Percentiles rank a stretch among this genome's conserved stretches.
These are phyloP conservation scores for Colletes collaris DNA, from an alignment of 2,888 invertebrate species.

Conservation along the genomic window DNA sequence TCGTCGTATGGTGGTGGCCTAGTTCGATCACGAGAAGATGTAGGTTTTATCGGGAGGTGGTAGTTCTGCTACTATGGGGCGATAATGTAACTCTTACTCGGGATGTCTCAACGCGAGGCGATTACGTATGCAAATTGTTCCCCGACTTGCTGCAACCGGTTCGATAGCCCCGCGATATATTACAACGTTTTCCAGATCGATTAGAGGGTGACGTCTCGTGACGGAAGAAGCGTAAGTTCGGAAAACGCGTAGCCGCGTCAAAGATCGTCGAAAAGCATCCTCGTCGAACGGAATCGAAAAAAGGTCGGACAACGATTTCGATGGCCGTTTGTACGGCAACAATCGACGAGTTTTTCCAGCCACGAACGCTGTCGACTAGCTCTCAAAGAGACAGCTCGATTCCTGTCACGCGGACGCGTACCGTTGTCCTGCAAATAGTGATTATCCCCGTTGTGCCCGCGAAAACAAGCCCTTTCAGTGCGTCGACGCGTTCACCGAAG, in stretches of 20 bases:
- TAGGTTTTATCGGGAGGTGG: too few species aligned
- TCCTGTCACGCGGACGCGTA: slow-evolving; percentile 1
- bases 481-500: background rate
- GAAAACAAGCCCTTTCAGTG: slow-evolving; percentile 14
- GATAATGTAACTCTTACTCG: too few species aligned
- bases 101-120: too few species aligned
- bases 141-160: too few species aligned
- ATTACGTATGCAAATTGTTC: too few species aligned
- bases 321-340: slow-evolving; percentile 5
- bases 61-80: too few species aligned
- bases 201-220: too few species aligned
- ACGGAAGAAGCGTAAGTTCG: too few species aligned
- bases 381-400: slow-evolving; percentile 1
- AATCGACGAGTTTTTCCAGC: slow-evolving; percentile 7
- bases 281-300: background rate
- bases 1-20: too few species aligned
- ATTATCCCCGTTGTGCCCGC: slow-evolving; percentile 27
- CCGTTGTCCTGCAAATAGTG: slow-evolving; percentile 27
- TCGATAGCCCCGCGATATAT: too few species aligned
- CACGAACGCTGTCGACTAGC: background rate
- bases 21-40: too few species aligned
- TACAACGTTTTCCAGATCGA: too few species aligned
- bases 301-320: background rate
- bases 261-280: background rate
- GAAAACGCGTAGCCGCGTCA: background rate